Evolutionary conservation across 2,113 vertebrate genomes (phyloP).

Genomic region (Paradisaea rubra): DNA sequence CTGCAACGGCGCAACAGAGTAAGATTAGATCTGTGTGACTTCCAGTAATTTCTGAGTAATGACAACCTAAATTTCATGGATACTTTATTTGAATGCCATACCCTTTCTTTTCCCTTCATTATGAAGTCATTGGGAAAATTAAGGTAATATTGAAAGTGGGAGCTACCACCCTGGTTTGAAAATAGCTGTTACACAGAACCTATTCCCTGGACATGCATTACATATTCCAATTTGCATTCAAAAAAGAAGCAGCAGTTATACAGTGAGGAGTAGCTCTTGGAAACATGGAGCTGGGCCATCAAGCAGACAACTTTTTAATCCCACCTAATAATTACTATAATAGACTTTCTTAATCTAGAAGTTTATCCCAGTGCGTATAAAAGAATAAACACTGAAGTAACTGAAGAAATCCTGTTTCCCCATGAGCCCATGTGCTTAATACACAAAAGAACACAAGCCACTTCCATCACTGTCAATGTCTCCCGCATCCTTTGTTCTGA

Average conservation of each 20-base stretch:
- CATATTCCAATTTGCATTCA: neutral
- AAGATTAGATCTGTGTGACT: neutral
- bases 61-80: neutral
- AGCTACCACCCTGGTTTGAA: neutral
- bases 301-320: neutral
- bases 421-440: conserved; percentile 56
- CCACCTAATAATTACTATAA: neutral
- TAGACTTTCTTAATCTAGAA: neutral
- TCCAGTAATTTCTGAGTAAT: neutral
- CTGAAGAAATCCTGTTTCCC: conserved; percentile 47
- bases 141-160: neutral
- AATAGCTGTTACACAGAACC: neutral
- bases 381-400: conserved; percentile 44
- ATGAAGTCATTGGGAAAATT: neutral
- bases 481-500: conserved; percentile 74
- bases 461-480: conserved; percentile 71
- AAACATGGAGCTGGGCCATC: neutral
- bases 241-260: neutral
- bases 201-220: neutral
- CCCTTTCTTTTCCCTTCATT: neutral
- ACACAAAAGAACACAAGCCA: conserved; percentile 69
- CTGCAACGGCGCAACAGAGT: neutral
- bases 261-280: neutral
- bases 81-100: neutral
- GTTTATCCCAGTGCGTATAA: neutral